Conservation (phyloP, 1,140 invertebrate species). For the Druon quercuslanigerum region DNA sequence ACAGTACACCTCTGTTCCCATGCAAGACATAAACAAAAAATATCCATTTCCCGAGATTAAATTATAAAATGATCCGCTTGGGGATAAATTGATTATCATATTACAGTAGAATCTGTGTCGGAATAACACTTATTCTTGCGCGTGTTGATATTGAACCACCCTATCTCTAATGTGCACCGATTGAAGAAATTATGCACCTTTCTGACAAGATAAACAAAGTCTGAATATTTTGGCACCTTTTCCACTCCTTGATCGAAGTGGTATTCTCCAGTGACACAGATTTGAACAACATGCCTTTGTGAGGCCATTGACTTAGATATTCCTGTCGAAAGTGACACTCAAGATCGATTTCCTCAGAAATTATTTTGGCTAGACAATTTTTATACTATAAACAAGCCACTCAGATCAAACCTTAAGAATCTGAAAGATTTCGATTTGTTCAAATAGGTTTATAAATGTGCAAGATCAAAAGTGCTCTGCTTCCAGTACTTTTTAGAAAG, state of each 20-base stretch:
- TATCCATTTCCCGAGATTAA: no score
- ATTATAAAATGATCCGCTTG: no score
- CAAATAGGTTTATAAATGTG: not conserved
- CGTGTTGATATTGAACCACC: no score
- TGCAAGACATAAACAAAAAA: no score
- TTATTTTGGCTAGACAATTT: conserved; percentile 6
- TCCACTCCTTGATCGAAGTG: not conserved
- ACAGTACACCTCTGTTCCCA: no score
- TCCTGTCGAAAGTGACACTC: not conserved
- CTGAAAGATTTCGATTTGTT: not conserved
- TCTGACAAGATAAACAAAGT: no score
- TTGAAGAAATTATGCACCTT: no score
- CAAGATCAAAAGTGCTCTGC: not conserved
- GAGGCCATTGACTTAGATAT: not conserved
- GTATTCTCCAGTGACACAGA: not conserved
- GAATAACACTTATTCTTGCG: no score
- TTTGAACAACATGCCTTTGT: not conserved
- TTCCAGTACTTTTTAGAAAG: conserved; percentile 10
- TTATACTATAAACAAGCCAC: not conserved
- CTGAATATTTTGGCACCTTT: no score
- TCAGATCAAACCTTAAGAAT: not conserved
- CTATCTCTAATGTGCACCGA: no score
- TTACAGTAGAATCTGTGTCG: no score
- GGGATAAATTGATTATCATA: no score
- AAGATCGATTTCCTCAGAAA: not conserved